Base-by-base conservation (phyloP, 1,140 invertebrate genomes). In the Branchinecta lindahli region DNA sequence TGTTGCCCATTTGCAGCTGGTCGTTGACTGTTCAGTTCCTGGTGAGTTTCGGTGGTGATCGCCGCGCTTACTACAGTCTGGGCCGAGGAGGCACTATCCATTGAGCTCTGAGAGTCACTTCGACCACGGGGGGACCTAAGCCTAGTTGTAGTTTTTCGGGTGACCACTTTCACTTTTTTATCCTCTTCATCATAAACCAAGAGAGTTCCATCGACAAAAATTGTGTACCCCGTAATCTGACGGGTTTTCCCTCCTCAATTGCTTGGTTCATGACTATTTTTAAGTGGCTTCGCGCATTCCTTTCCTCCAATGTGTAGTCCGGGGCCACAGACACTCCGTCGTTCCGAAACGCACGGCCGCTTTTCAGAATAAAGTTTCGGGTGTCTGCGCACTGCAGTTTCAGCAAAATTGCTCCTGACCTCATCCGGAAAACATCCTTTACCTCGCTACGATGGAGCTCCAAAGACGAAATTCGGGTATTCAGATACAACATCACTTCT, bases 311-410 rank as follows among this genome's bases (percentile, higher is more conserved):
- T 9, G n/a, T 9, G 47, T 52, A n/a, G 47, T n/a, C n/a, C n/a
- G n/a, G n/a, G n/a, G n/a, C n/a, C n/a, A n/a, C n/a, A n/a, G n/a
- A n/a, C n/a, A n/a, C n/a, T n/a, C n/a, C n/a, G n/a, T n/a, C n/a
- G n/a, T n/a, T n/a, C n/a, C n/a, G n/a, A n/a, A n/a, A n/a, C n/a
- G n/a, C n/a, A n/a, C n/a, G n/a, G n/a, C n/a, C 47, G 47, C 47
- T 52, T 52, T 52, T 52, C 47, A 52, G 47, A 52, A 52, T 52
- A 52, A 52, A 52, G 47, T 52, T 52, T 52, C 47, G 47, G 47
- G 47, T 52, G 47, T 52, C 47, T 52, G 47, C 47, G 47, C 47
- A 52, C 47, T 52, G 47, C n/a, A 52, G 47, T 52, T 52, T 52
- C 47, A 52, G 47, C 47, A 52, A 52, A 52, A 52, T 52, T 52